Percentiles rank a stretch among this genome's conserved stretches.
Evolutionary conservation across 2,888 invertebrate genomes (phyloP).

Genomic region (Protodeltote pygarga): DNA sequence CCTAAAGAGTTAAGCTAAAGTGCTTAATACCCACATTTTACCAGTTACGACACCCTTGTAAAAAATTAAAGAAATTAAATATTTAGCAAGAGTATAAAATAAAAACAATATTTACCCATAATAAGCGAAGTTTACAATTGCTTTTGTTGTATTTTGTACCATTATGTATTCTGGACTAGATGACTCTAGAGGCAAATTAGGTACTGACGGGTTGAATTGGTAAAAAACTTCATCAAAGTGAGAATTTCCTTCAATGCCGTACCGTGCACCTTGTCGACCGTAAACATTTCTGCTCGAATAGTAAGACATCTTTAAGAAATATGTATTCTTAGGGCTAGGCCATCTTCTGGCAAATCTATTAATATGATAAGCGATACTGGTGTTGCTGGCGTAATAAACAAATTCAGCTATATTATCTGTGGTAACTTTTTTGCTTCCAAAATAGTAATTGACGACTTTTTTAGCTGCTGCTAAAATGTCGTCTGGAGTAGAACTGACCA

Average conservation of each 20-base stretch:
- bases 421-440: constrained; percentile 41
- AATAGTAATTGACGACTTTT: constrained; percentile 47
- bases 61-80: too few species aligned
- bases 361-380: constrained; percentile 46
- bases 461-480: constrained; percentile 43
- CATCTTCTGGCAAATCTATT: constrained; percentile 44
- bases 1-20: too few species aligned
- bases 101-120: constrained; percentile 57
- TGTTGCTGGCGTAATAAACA: constrained; percentile 36
- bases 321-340: constrained; percentile 39
- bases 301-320: constrained; percentile 56
- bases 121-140: constrained; percentile 71
- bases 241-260: constrained; percentile 51
- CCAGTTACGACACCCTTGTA: too few species aligned
- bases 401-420: constrained; percentile 44
- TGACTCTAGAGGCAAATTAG: constrained; percentile 50
- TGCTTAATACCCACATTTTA: too few species aligned
- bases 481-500: constrained; percentile 37
- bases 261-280: constrained; percentile 45
- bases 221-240: constrained; percentile 64
- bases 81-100: background rate
- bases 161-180: constrained; percentile 56
- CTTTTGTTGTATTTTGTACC: constrained; percentile 54
- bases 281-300: constrained; percentile 56
- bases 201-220: constrained; percentile 49